Conservation (phyloP, 2,113 vertebrate genomes). For the Piaya cayana region DNA sequence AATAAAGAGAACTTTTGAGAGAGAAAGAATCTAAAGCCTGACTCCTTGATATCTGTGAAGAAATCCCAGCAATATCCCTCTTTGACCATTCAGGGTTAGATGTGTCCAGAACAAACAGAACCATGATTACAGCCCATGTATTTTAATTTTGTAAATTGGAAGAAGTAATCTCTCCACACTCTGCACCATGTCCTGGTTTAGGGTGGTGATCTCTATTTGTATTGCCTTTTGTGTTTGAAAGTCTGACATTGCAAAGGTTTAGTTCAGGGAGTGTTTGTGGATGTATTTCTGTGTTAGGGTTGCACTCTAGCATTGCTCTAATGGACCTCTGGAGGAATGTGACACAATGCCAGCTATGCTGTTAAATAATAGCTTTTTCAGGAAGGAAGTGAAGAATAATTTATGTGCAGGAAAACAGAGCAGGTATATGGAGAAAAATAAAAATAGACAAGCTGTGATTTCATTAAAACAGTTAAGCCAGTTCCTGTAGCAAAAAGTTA, state of each 20-base stretch:
- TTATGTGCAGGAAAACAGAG: constrained; percentile 48
- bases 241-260: not conserved
- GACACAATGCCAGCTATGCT: not conserved
- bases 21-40: not conserved
- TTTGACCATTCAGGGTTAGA: not conserved
- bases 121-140: not conserved
- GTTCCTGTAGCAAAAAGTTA: not conserved
- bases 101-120: not conserved
- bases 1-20: not conserved
- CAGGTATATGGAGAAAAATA: constrained; percentile 14
- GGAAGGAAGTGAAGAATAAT: constrained; percentile 60
- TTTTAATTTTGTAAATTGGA: constrained; percentile 6
- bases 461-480: not conserved
- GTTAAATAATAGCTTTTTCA: constrained; percentile 54
- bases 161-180: not conserved
- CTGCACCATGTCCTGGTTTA: not conserved
- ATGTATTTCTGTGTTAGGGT: not conserved
- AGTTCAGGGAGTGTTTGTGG: not conserved
- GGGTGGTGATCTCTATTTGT: not conserved
- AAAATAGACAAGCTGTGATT: constrained; percentile 38
- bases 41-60: not conserved
- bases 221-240: not conserved
- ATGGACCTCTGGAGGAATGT: constrained; percentile 18
- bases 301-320: constrained; percentile 17
- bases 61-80: not conserved